phyloP scores from a whole-genome alignment of 2,113 vertebrate species.

The Alosa alosa region DNA sequence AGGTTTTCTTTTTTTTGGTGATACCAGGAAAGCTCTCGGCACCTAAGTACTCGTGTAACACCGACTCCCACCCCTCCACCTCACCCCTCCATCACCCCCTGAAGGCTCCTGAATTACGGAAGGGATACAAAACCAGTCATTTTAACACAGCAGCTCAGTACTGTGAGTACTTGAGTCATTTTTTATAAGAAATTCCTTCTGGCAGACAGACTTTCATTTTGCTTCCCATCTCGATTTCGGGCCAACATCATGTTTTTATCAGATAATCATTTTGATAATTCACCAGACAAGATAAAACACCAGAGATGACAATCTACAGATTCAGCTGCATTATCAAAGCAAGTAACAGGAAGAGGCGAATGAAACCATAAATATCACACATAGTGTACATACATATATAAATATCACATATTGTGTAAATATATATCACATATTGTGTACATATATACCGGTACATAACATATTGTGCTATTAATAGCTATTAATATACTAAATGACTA shows the following conservation, averaged over 20 bases:
- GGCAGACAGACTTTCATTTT: slow-evolving; percentile 1
- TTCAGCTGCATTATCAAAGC: background rate
- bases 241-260: background rate
- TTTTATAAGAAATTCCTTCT: slow-evolving; percentile 34
- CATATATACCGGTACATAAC: no score
- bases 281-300: background rate
- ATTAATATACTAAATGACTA: no score
- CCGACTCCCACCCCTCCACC: background rate
- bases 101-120: slow-evolving; percentile 31
- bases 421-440: no score
- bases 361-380: no score
- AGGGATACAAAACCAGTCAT: slow-evolving; percentile 30
- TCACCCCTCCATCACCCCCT: background rate
- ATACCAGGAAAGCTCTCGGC: slow-evolving; percentile 17
- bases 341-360: background rate
- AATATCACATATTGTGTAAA: no score
- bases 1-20: background rate
- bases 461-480: no score
- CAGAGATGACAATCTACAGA: background rate
- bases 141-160: slow-evolving; percentile 28
- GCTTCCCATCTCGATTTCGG: background rate
- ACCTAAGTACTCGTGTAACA: slow-evolving; percentile 22
- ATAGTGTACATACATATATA: no score
- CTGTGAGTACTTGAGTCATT: slow-evolving; percentile 25
- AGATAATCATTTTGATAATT: background rate